Conservation (phyloP, 1,140 invertebrate genomes). For the Drosophila ananassae region DNA sequence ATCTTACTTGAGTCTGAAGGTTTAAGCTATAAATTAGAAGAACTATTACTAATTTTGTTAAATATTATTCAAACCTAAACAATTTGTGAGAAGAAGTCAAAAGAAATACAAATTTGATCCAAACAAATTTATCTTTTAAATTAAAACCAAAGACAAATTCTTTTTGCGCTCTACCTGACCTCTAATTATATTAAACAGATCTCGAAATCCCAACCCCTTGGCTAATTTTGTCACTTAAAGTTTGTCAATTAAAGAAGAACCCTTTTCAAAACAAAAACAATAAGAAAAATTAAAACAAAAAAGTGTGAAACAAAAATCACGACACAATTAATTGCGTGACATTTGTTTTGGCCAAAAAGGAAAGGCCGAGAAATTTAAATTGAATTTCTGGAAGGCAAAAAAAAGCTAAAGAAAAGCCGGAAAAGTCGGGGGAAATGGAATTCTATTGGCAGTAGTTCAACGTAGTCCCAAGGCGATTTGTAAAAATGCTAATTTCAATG, state of each 20-base stretch:
- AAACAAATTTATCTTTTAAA: not conserved
- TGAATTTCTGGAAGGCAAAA: slow-evolving; percentile 41
- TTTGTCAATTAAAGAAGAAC: slow-evolving; percentile 69
- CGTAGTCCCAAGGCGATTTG: slow-evolving; percentile 29
- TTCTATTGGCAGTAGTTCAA: slow-evolving; percentile 45
- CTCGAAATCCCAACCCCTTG: not conserved
- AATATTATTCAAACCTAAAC: too few relatives aligned
- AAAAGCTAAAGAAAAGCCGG: not conserved
- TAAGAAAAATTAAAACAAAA: slow-evolving; percentile 36
- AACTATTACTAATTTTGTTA: too few relatives aligned
- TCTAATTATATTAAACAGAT: slow-evolving; percentile 18
- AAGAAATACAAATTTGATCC: not conserved
- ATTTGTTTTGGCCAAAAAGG: slow-evolving; percentile 52
- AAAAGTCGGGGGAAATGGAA: not conserved
- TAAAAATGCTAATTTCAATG: slow-evolving; percentile 55
- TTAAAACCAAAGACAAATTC: not conserved
- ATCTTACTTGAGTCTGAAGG: too few relatives aligned
- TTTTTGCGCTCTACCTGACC: not conserved
- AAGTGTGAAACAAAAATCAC: slow-evolving; percentile 77
- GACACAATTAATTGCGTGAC: slow-evolving; percentile 79
- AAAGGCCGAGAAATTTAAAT: slow-evolving; percentile 49
- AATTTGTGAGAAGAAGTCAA: too few relatives aligned
- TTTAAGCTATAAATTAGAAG: too few relatives aligned
- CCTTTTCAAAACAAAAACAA: slow-evolving; percentile 29
- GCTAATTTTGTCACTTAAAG: slow-evolving; percentile 38